Conservation (phyloP, 2,113 vertebrate genomes). For the Macquaria ambigua region DNA sequence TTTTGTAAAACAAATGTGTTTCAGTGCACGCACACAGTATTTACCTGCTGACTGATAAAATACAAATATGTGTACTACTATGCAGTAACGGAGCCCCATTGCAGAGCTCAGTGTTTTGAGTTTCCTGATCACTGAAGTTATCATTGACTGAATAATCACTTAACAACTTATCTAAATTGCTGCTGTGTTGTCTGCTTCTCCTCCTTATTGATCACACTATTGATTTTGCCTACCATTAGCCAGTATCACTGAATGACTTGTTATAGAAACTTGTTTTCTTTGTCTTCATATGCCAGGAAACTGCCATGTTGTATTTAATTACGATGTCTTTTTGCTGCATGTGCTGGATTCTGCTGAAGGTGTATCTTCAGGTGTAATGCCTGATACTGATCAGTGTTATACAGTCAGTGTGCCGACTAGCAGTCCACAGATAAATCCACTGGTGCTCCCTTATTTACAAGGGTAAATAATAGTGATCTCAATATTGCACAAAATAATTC, state of each 20-base stretch:
- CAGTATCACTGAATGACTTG: not conserved
- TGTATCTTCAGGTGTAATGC: not conserved
- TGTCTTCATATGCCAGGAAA: not conserved
- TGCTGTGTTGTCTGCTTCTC: slow-evolving; percentile 29
- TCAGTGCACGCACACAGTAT: not conserved
- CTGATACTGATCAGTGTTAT: not conserved
- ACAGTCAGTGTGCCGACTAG: not conserved
- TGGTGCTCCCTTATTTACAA: not conserved
- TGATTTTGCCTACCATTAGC: slow-evolving; percentile 35
- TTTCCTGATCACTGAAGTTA: slow-evolving; percentile 9
- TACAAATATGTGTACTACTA: not conserved
- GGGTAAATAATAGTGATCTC: not conserved
- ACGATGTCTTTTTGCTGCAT: not conserved
- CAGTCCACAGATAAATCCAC: not conserved
- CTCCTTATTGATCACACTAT: slow-evolving; percentile 52
- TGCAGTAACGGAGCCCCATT: not conserved
- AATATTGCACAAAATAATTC: not conserved
- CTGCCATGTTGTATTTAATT: not conserved
- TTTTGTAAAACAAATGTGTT: not conserved
- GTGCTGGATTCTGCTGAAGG: not conserved
- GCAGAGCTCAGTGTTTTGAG: slow-evolving; percentile 3
- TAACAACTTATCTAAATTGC: slow-evolving; percentile 56
- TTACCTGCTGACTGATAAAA: slow-evolving; percentile 9
- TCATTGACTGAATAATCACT: slow-evolving; percentile 47
- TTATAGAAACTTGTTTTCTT: not conserved